A percentile compares a stretch with the other conserved stretches of the same genome.
Conservation (phyloP, 53 echinoderm and acorn worm genomes). For the Crossaster papposus region DNA sequence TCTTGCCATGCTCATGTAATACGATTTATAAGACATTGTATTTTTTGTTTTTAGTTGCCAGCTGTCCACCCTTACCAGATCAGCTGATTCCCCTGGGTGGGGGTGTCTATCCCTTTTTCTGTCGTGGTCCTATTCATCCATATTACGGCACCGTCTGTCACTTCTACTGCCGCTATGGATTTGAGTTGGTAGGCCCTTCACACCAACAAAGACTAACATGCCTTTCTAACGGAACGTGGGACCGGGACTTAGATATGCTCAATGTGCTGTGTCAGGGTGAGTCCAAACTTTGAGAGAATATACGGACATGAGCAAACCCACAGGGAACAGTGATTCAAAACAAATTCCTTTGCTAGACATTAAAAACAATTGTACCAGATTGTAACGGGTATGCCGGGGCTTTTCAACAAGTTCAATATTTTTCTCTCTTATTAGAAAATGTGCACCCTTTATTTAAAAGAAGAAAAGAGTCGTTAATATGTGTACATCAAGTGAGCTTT, state of each 20-base stretch:
- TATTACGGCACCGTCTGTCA: slow-evolving; percentile 71
- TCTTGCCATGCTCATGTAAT: too few species aligned
- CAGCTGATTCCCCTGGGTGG: slow-evolving; percentile 59
- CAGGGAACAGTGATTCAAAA: too few species aligned
- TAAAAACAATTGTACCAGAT: too few species aligned
- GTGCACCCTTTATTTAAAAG: too few species aligned
- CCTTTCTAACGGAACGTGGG: slow-evolving; percentile 71
- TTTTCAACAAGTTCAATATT: too few species aligned
- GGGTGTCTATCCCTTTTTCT: slow-evolving; percentile 68
- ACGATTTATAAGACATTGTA: too few species aligned
- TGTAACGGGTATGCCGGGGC: too few species aligned
- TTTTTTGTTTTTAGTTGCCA: not conserved
- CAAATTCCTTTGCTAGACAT: too few species aligned
- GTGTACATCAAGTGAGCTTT: too few species aligned
- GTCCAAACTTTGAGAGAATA: not conserved
- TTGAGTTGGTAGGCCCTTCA: slow-evolving; percentile 50
- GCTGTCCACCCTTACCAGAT: slow-evolving; percentile 24
- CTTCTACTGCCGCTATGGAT: slow-evolving; percentile 79
- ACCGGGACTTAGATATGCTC: slow-evolving; percentile 44
- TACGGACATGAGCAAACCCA: too few species aligned
- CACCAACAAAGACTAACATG: slow-evolving; percentile 61
- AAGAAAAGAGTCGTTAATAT: too few species aligned
- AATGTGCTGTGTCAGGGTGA: slow-evolving; percentile 67
- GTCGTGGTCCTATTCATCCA: slow-evolving; percentile 63
- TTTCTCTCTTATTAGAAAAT: too few species aligned